Conservation (phyloP, 2,113 vertebrate genomes). For the Prinia subflava region DNA sequence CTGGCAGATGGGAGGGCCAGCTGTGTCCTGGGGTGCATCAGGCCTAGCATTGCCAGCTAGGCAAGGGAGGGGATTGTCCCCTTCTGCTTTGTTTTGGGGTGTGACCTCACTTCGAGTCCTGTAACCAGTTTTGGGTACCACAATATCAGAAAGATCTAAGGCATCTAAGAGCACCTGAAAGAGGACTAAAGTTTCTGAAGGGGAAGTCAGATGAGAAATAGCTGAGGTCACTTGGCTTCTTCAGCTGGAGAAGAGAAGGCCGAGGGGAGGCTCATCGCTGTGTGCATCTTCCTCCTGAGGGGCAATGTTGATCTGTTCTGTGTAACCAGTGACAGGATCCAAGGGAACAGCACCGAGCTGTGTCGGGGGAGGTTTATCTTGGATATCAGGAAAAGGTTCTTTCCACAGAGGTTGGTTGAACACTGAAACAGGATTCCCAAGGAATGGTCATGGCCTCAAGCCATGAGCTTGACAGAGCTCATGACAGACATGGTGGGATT, state of each 20-base stretch:
- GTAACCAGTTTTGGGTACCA: neutral
- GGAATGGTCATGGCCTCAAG: too few species aligned
- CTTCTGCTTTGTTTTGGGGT: neutral
- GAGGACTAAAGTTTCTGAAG: neutral
- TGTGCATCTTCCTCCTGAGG: neutral
- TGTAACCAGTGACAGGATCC: too few species aligned
- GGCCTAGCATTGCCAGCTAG: too few species aligned
- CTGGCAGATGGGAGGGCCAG: neutral
- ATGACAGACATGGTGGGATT: neutral
- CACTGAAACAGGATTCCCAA: neutral
- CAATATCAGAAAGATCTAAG: neutral
- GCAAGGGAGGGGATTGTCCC: neutral
- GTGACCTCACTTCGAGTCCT: neutral
- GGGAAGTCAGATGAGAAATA: neutral
- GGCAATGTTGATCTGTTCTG: neutral
- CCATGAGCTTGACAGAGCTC: neutral
- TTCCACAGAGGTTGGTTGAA: too few species aligned
- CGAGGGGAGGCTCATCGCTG: rapidly evolving
- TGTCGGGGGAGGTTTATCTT: neutral
- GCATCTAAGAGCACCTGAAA: neutral
- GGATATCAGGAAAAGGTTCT: neutral
- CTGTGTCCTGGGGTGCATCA: neutral
- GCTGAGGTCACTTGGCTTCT: neutral
- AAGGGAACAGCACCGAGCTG: neutral
- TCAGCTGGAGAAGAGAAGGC: neutral